Percentiles rank a stretch among this genome's conserved stretches.
phyloP scores from a whole-genome alignment of 2,888 invertebrate species.

The Mechanitis mazaeus region DNA sequence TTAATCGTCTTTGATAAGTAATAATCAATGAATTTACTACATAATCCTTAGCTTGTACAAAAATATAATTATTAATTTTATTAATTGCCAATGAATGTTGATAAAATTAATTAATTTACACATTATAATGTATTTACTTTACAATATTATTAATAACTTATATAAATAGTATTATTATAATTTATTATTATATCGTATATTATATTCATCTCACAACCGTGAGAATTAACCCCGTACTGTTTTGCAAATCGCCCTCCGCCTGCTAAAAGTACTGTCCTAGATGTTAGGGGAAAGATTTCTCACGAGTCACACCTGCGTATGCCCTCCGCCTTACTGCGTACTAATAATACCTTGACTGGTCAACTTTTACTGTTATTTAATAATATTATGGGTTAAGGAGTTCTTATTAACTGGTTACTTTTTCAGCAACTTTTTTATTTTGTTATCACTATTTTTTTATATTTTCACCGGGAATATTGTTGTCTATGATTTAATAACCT shows the following conservation, averaged over 20 bases:
- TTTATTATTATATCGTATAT: no score
- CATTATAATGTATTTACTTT: no score
- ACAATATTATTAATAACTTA: no score
- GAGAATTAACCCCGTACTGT: conserved; percentile 32
- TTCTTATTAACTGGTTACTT: no score
- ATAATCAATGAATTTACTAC: no score
- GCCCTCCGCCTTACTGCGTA: conserved; percentile 33
- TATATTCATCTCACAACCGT: conserved; percentile 23
- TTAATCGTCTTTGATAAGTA: no score
- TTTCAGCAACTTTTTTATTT: neutral
- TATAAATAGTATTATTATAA: neutral
- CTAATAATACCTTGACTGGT: conserved; percentile 22
- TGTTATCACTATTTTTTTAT: neutral
- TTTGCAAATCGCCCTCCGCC: conserved; percentile 41
- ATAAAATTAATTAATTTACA: no score
- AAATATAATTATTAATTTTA: no score
- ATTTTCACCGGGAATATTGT: no score
- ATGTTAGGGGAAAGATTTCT: conserved; percentile 39
- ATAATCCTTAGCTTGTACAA: no score
- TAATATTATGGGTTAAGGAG: neutral
- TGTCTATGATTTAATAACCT: no score
- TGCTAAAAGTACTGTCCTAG: conserved; percentile 36
- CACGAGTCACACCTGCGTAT: conserved; percentile 40
- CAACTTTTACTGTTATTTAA: conserved; percentile 21
- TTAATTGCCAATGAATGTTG: no score